Evolutionary conservation across 1,140 invertebrate species (phyloP), one percentile per base, ranked within the genome.

Genomic region (Rhyzopertha dominica): DNA sequence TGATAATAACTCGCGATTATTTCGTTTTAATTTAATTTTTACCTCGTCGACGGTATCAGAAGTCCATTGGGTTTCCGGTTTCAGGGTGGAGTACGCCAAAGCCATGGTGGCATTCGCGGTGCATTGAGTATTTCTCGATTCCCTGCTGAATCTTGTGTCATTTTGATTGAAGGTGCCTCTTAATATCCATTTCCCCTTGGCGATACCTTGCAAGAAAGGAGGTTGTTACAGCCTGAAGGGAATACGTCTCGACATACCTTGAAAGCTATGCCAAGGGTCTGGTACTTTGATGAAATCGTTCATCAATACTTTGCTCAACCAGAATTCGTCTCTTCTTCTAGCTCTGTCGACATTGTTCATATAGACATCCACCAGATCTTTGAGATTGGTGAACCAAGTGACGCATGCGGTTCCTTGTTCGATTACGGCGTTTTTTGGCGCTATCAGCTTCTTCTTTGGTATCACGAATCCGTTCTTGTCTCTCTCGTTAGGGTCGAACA

Each of bases 81-180:
- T 36, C 4, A 74, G 43, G 19, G 70, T 59, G 34, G 34, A 23
- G 25, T 53, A 58, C 0, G 67, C 61, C 50, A 75, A 59, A 0
- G 72, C 67, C 1, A 74, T 66, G 3, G 69, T 65, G 1, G 70
- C 66, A 1, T 58, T 67, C 0, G 74, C 72, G 3, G 73, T 74
- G 31, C 72, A 71, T 50, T 76, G 74, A 9, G 63, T 67, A 17
- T 69, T 68, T 25, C 74, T 60, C 13, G 68, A 66, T 20, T 71
- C 66, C 23, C 63, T 62, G 0, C 66, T 63, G 52, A 74, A 76
- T 24, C 64, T 55, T 3, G 51, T 58, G 47, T 73, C 70, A 0
- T 56, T 66, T 43, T 76, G 73, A 49, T 68, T 69, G 46, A 74
- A 69, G 8, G 54, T 63, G 4, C 72, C 74, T 19, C 68, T 60